Percentiles rank a stretch among this genome's conserved stretches.
These are phyloP conservation scores for Argyresthia albistria DNA, from an alignment of 2,888 invertebrate genomes.

Conservation along the genomic window DNA sequence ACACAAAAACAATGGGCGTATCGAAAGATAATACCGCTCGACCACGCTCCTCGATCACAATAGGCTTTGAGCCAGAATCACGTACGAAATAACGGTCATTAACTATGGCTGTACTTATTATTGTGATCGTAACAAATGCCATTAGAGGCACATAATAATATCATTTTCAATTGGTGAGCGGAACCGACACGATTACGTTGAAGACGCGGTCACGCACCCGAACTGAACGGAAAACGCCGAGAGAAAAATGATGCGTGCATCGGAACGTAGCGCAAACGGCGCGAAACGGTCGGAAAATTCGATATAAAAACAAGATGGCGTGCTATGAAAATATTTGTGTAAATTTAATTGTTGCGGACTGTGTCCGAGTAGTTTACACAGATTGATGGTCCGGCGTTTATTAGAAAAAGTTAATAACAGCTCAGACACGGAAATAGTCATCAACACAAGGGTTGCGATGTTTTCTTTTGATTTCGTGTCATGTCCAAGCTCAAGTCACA, in stretches of 20 bases:
- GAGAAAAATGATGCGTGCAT: slow-evolving; percentile 5
- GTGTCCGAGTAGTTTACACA: slow-evolving; percentile 15
- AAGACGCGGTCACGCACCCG: slow-evolving; percentile 12
- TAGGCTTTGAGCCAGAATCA: slow-evolving; percentile 6
- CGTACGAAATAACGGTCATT: slow-evolving; percentile 18
- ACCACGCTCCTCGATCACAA: slow-evolving; percentile 7
- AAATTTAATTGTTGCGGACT: slow-evolving; percentile 13
- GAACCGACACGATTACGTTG: slow-evolving; percentile 14
- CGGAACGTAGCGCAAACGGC: slow-evolving; percentile 5
- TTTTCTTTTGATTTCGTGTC: slow-evolving; percentile 10
- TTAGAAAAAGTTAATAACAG: slow-evolving; percentile 25
- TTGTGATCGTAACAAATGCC: slow-evolving; percentile 21
- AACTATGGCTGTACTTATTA: slow-evolving; percentile 20
- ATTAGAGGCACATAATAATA: slow-evolving; percentile 22
- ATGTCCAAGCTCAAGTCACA: slow-evolving; percentile 6
- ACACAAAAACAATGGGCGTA: slow-evolving; percentile 7
- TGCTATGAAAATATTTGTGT: slow-evolving; percentile 2
- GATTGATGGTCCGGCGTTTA: slow-evolving; percentile 19
- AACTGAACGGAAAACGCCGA: slow-evolving; percentile 11
- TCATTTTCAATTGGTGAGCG: slow-evolving; percentile 32
- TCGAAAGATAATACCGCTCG: slow-evolving; percentile 1
- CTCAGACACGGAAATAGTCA: slow-evolving; percentile 13
- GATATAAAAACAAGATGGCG: neutral
- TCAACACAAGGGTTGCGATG: slow-evolving; percentile 15
- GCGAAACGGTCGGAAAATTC: slow-evolving; percentile 3